Evolutionary conservation across 1,140 invertebrate species (phyloP).

Genomic region (Euura saliciscinereae): DNA sequence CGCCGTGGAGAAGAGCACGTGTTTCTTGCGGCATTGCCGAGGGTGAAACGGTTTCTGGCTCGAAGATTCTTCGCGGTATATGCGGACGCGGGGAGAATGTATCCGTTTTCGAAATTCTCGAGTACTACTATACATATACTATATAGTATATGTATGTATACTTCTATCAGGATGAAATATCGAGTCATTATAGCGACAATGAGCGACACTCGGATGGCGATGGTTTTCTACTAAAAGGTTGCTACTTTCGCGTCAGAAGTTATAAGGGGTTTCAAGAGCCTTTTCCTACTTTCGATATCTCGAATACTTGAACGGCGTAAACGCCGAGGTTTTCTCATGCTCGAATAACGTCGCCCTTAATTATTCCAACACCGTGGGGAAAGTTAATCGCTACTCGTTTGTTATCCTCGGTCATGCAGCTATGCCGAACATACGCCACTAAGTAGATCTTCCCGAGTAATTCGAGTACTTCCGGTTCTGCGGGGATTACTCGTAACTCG

Average conservation of each 20-base stretch:
- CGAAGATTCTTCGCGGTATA: not conserved
- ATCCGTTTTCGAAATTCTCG: slow-evolving; percentile 3
- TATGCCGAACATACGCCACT: not conserved
- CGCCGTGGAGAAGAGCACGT: not conserved
- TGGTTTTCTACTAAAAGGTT: not conserved
- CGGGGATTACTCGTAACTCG: too few relatives aligned
- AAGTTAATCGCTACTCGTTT: not conserved
- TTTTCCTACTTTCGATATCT: not conserved
- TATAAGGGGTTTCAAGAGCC: not conserved
- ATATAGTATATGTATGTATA: too few relatives aligned
- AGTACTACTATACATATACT: not conserved
- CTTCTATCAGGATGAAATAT: not conserved
- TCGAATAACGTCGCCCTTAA: too few relatives aligned
- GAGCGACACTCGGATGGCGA: not conserved
- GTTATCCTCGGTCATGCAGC: not conserved
- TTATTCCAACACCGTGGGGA: not conserved
- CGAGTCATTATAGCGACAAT: not conserved
- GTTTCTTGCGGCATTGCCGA: not conserved
- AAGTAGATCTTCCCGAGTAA: not conserved
- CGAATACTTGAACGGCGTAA: not conserved
- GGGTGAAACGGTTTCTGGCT: not conserved
- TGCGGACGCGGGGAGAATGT: not conserved
- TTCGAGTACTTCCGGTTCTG: not conserved
- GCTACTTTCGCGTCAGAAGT: not conserved
- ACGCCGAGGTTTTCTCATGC: not conserved